A percentile compares a stretch with the other conserved stretches of the same genome.
These are phyloP conservation scores for Phyllotreta striolata DNA, from an alignment of 2,888 invertebrate species.

Conservation along the genomic window DNA sequence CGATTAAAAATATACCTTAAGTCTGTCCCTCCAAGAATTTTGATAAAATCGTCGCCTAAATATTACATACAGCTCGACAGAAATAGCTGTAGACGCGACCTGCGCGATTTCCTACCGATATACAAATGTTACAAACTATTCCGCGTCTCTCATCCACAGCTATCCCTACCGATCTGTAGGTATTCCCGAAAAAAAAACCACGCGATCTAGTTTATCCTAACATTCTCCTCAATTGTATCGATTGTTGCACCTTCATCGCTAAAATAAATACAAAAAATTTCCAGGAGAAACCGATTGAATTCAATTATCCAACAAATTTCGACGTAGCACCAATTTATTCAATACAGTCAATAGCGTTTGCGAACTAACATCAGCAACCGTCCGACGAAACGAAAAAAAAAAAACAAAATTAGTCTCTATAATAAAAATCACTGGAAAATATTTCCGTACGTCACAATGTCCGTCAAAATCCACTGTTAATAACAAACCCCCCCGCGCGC, in stretches of 20 bases:
- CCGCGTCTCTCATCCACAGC: too few species aligned
- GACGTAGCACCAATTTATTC: conserved; percentile 32
- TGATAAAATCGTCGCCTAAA: neutral
- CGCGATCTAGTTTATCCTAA: too few species aligned
- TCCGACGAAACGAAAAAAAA: conserved; percentile 15
- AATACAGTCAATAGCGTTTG: conserved; percentile 15
- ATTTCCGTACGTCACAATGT: conserved; percentile 32
- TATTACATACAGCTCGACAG: neutral
- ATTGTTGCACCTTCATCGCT: neutral
- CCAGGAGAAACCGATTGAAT: conserved; percentile 15
- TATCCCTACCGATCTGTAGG: too few species aligned
- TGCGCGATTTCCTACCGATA: too few species aligned
- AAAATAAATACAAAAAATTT: conserved; percentile 4
- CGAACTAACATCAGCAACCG: conserved; percentile 25
- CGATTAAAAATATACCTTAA: conserved; percentile 12
- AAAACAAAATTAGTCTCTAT: conserved; percentile 19
- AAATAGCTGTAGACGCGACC: too few species aligned
- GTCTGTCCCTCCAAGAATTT: conserved; percentile 4
- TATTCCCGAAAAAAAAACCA: too few species aligned
- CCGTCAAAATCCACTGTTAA: conserved; percentile 18
- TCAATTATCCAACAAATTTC: conserved; percentile 21
- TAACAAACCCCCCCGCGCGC: neutral
- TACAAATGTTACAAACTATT: too few species aligned
- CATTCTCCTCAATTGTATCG: too few species aligned
- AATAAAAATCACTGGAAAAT: conserved; percentile 27